Conservation (phyloP, 2,888 invertebrate genomes). For the Lepidonotus clava region DNA sequence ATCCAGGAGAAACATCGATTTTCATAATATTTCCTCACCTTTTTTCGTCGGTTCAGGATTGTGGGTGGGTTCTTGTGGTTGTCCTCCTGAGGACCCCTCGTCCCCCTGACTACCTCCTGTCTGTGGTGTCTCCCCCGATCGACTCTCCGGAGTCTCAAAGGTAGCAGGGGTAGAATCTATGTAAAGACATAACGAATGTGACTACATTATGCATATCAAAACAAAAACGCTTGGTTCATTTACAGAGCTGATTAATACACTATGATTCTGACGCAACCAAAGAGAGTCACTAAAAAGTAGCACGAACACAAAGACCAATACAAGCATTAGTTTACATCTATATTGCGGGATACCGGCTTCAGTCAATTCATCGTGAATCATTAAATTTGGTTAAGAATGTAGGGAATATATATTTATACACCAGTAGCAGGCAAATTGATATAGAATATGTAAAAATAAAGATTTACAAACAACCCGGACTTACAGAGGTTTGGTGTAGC, state of each 20-base stretch:
- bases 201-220: background rate
- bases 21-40: background rate
- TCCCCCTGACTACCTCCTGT: background rate
- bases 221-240: background rate
- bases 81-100: background rate
- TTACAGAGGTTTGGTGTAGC: conserved; percentile 51
- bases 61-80: conserved; percentile 52
- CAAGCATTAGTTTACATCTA: too few relatives aligned
- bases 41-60: conserved; percentile 58
- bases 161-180: conserved; percentile 92
- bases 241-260: background rate
- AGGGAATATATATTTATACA: too few relatives aligned
- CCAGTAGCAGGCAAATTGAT: too few relatives aligned
- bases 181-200: background rate
- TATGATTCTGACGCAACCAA: background rate
- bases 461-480: background rate
- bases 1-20: too few relatives aligned
- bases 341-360: too few relatives aligned
- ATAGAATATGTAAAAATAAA: too few relatives aligned
- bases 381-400: too few relatives aligned
- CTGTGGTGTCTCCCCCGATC: conserved; percentile 58
- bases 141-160: conserved; percentile 90
- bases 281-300: too few relatives aligned
- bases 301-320: too few relatives aligned
- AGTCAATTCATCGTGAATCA: too few relatives aligned